phyloP scores from a whole-genome alignment of 2,113 vertebrate species.

The Sigmodon hispidus region DNA sequence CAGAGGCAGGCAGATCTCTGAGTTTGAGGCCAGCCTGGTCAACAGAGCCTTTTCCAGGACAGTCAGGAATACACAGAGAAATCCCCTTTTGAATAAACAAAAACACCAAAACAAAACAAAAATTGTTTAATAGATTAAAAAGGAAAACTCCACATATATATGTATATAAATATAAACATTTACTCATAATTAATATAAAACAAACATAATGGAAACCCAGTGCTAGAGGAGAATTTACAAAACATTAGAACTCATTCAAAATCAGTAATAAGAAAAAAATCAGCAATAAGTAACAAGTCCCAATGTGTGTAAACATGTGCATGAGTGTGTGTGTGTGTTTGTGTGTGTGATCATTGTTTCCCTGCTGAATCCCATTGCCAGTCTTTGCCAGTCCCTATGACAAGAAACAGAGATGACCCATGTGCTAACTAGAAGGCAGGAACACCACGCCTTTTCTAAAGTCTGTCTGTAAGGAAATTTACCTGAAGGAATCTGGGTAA shows the following conservation, averaged over 20 bases:
- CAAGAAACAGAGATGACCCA: background rate
- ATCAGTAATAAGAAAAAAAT: background rate
- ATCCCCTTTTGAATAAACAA: background rate
- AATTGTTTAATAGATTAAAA: constrained; percentile 1
- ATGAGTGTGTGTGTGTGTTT: background rate
- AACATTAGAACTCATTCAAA: constrained; percentile 26
- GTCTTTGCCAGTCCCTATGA: background rate
- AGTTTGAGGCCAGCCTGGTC: background rate
- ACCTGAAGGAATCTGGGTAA: background rate
- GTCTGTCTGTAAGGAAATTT: background rate
- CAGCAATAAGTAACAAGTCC: background rate
- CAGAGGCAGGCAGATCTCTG: background rate
- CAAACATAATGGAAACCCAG: background rate
- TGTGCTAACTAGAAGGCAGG: background rate
- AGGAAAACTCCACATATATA: background rate
- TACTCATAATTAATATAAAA: background rate
- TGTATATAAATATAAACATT: background rate
- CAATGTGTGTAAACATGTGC: background rate
- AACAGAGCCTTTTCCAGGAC: background rate
- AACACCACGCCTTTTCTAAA: background rate
- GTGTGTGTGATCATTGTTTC: background rate
- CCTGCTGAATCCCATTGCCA: background rate
- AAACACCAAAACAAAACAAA: background rate
- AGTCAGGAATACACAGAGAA: background rate
- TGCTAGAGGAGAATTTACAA: constrained; percentile 11